Evolutionary conservation across 2,113 vertebrate genomes (phyloP).

Genomic region (Malurus melanocephalus): DNA sequence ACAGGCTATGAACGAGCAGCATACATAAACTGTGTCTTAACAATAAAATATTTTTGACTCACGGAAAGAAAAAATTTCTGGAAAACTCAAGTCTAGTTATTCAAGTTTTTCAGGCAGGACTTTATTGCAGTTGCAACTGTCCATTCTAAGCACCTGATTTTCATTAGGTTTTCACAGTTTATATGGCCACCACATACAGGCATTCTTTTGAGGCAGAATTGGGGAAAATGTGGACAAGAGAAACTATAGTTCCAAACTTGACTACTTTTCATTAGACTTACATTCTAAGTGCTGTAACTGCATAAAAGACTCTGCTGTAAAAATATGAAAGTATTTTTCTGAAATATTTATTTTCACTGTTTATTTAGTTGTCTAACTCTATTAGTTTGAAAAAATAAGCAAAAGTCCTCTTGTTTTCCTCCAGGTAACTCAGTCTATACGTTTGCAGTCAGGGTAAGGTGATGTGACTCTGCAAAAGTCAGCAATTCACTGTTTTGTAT

Average conservation of each 20-base stretch:
- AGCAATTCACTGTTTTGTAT: not conserved
- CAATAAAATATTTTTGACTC: not conserved
- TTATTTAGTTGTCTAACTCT: not conserved
- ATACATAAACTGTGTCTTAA: not conserved
- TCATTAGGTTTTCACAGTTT: not conserved
- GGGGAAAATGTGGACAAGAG: not conserved
- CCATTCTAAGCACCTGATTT: not conserved
- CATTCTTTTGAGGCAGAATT: not conserved
- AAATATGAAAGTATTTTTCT: not conserved
- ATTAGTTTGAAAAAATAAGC: not conserved
- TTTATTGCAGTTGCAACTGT: not conserved
- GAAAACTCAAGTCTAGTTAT: not conserved
- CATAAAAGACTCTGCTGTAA: not conserved
- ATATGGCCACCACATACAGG: no score
- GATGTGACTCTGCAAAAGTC: not conserved
- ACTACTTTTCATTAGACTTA: not conserved
- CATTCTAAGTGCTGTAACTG: not conserved
- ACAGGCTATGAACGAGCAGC: not conserved
- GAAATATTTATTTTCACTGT: not conserved
- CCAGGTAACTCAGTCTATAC: not conserved
- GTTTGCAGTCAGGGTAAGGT: not conserved
- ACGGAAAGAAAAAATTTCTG: not conserved
- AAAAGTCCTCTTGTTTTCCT: not conserved
- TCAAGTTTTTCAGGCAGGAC: not conserved
- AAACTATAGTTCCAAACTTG: not conserved